A percentile compares a stretch with the other conserved stretches of the same genome.
phyloP scores from a whole-genome alignment of 2,113 vertebrate genomes.

The Bujurquina vittata region DNA sequence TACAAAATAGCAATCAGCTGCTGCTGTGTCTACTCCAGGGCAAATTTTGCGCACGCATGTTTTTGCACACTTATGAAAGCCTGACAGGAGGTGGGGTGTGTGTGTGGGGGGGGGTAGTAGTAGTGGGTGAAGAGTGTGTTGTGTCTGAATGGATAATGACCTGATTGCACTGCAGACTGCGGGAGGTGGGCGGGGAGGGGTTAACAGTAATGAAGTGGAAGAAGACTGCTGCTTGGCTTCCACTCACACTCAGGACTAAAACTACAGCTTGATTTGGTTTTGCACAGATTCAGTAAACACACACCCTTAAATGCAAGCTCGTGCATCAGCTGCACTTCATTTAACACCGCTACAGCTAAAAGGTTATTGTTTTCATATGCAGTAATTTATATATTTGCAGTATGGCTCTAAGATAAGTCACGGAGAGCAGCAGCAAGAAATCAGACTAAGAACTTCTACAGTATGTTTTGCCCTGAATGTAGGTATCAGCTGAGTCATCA shows the following conservation, averaged over 20 bases:
- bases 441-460: neutral
- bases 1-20: neutral
- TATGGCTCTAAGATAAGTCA: too few species aligned
- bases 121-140: neutral
- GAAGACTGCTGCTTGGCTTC: slow-evolving; percentile 1
- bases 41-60: neutral
- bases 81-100: neutral
- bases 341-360: neutral
- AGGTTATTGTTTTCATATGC: neutral
- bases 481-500: neutral
- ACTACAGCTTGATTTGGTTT: neutral
- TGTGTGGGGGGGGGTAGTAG: neutral
- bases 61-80: neutral
- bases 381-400: neutral
- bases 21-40: neutral
- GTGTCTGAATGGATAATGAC: slow-evolving; percentile 20
- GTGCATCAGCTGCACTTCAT: neutral
- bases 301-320: neutral
- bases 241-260: neutral
- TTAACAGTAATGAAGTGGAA: slow-evolving; percentile 23
- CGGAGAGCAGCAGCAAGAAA: too few species aligned
- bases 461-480: neutral
- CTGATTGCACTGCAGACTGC: slow-evolving; percentile 6
- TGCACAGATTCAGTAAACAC: neutral
- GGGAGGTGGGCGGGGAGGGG: neutral